phyloP scores from a whole-genome alignment of 2,888 invertebrate species.

The Artemia sinica region DNA sequence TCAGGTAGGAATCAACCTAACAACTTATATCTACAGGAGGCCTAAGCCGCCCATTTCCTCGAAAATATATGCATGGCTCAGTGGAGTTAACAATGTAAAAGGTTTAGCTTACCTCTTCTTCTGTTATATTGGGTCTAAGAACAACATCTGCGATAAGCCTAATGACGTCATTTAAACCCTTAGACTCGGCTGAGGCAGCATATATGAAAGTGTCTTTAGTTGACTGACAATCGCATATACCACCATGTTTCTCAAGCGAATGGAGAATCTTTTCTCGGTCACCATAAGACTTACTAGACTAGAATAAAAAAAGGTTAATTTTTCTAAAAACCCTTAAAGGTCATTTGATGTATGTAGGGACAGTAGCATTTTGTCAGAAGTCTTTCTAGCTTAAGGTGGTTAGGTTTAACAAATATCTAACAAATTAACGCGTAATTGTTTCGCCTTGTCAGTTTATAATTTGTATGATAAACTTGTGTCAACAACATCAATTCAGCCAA shows the following conservation, averaged over 20 bases:
- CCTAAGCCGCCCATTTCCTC: not conserved
- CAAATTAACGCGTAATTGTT: too few relatives aligned
- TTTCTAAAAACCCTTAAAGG: too few relatives aligned
- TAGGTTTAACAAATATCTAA: too few relatives aligned
- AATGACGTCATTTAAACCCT: constrained; percentile 66
- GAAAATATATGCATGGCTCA: too few relatives aligned
- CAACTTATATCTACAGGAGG: not conserved
- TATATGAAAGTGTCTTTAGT: constrained; percentile 92
- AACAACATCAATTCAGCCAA: too few relatives aligned
- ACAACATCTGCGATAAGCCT: constrained; percentile 80
- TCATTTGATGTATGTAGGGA: too few relatives aligned
- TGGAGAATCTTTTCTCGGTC: constrained; percentile 66
- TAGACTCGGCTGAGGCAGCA: constrained; percentile 82
- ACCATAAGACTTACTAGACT: constrained; percentile 63
- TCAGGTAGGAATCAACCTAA: not conserved
- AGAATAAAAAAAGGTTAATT: constrained; percentile 28
- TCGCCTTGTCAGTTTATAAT: too few relatives aligned
- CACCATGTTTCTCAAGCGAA: constrained; percentile 77
- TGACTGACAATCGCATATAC: constrained; percentile 95
- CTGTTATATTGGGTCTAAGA: constrained; percentile 58
- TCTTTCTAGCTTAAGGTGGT: too few relatives aligned
- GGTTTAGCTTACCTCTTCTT: constrained; percentile 49
- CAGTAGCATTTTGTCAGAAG: too few relatives aligned
- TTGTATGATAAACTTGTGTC: too few relatives aligned
- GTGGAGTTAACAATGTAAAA: constrained; percentile 3